Evolutionary conservation across 2,888 invertebrate species (phyloP).

Genomic region (Yponomeuta plumbellus): DNA sequence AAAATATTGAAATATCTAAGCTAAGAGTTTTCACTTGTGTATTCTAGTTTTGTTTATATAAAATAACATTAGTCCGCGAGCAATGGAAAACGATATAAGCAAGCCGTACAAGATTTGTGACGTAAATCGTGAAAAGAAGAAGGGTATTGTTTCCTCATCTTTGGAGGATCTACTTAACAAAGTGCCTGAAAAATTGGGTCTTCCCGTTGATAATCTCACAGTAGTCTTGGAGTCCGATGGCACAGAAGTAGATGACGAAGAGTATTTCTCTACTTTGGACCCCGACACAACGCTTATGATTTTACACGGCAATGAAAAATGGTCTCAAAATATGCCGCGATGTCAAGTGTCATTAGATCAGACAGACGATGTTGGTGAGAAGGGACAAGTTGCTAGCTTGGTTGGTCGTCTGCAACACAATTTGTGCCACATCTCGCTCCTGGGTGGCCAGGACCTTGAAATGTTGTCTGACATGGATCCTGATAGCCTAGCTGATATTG

Average conservation of each 20-base stretch:
- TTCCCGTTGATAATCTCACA: slow-evolving; percentile 80
- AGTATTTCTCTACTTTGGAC: slow-evolving; percentile 94
- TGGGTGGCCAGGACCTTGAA: slow-evolving; percentile 90
- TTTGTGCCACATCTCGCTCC: slow-evolving; percentile 88
- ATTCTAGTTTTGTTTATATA: not conserved
- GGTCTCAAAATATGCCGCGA: slow-evolving; percentile 80
- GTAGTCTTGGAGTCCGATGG: slow-evolving; percentile 95
- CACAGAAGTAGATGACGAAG: slow-evolving; percentile 96
- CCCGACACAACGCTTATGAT: slow-evolving; percentile 92
- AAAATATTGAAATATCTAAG: not conserved
- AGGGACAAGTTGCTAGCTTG: slow-evolving; percentile 81
- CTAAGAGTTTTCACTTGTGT: not conserved
- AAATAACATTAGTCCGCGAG: slow-evolving; percentile 21
- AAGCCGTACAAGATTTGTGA: slow-evolving; percentile 89
- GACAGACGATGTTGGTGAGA: slow-evolving; percentile 74
- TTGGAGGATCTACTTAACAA: slow-evolving; percentile 86
- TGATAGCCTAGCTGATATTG: slow-evolving; percentile 89
- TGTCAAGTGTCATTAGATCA: slow-evolving; percentile 79
- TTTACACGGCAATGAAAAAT: slow-evolving; percentile 84
- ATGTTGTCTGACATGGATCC: slow-evolving; percentile 93
- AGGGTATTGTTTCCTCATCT: slow-evolving; percentile 88
- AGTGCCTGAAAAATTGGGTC: slow-evolving; percentile 83
- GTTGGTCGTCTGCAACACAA: slow-evolving; percentile 88
- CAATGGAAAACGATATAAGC: slow-evolving; percentile 76
- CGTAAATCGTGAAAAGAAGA: slow-evolving; percentile 85